Evolutionary conservation across 2,113 vertebrate species (phyloP), one percentile per base, ranked within the genome.

Genomic region (Heterotilapia buettikoferi): DNA sequence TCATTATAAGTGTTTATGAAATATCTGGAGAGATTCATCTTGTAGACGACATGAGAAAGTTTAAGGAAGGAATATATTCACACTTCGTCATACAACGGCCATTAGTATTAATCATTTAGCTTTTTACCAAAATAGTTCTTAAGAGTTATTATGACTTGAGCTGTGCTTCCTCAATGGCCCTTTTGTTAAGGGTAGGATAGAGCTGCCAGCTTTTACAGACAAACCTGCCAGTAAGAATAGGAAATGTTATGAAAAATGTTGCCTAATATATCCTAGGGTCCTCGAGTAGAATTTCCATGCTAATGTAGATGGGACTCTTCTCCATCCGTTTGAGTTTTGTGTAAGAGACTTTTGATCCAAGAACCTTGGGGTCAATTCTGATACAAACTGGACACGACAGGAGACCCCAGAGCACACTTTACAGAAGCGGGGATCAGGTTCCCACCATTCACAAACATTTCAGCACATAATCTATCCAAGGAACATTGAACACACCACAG

Each of bases 161-260:
- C 61, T 63, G 36, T 5, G 47, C 80, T 82, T 71, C 86, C 36
- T 91, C 89, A 90, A 90, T 92, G 89, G 76, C 54, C 13, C 91
- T 91, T 91, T 91, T 95, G 88, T 92, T 90, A 33, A 86, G 36
- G 85, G 79, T 43, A n/a, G 3, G n/a, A 43, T 13, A 43, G 33
- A 79, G 45, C 76, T 63, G 92, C 94, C 94, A 93, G 82, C 61
- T 12, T 71, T 52, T 53, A 10, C n/a, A 52, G 63, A 84, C 61
- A 16, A 59, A 88, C 84, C 73, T 90, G 71, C 88, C 84, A 83
- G 63, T 81, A 5, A 16, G 61, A 47, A 38, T 6, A 33, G 54
- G 47, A 82, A 82, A 57, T 31, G 14, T 26, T 47, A 6, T 31
- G 26, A 78, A 78, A 52, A 31, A 31, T 78, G 73, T 31, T 31